Base-by-base conservation (phyloP, 2,888 invertebrate genomes). In the Eupelmus urozonus region DNA sequence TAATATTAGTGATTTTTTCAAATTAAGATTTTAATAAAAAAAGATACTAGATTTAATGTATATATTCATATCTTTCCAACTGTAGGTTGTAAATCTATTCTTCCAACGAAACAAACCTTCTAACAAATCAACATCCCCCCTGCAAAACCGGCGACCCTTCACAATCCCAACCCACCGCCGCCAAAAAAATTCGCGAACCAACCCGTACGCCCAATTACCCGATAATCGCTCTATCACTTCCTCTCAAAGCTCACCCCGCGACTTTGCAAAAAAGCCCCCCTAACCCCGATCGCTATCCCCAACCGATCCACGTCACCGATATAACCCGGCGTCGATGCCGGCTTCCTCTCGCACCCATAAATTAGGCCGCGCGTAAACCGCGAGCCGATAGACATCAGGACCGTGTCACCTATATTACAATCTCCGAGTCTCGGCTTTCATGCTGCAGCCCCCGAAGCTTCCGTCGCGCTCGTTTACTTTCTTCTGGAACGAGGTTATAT, bases 331-430 rank as follows among this genome's bases (percentile, higher is more conserved):
- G 9, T 5, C 34, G 34, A 34, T 34, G 9, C 34, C 5, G 34
- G 34, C 34, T 34, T 34, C 34, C 34, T 34, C 34, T 34, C 34
- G 53, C 20, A 53, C 45, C 45, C 11, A 53, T 53, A 53, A 53
- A 53, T 53, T 53, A 53, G 53, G 20, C n/a, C n/a, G n/a, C n/a
- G 53, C 3, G 20, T 53, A 53, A 53, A 20, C 53, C 5, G 20
- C 18, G 20, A 53, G 20, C 16, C 53, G 53, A 53, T 53, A 53
- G 53, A 20, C 53, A 53, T 53, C 53, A n/a, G 53, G 45, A 13
- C 7, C 2, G 45, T 65, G 72, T 74, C 75, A 67, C 60, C 60
- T 57, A 65, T 20, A 45, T 18, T 55, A 42, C 57, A 29, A n/a
- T n/a, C 57, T 42, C 45, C 42, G n/a, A n/a, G n/a, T 29, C 20